These are phyloP conservation scores for Camponotus fellah DNA, from an alignment of 2,888 invertebrate species.

Conservation along the genomic window DNA sequence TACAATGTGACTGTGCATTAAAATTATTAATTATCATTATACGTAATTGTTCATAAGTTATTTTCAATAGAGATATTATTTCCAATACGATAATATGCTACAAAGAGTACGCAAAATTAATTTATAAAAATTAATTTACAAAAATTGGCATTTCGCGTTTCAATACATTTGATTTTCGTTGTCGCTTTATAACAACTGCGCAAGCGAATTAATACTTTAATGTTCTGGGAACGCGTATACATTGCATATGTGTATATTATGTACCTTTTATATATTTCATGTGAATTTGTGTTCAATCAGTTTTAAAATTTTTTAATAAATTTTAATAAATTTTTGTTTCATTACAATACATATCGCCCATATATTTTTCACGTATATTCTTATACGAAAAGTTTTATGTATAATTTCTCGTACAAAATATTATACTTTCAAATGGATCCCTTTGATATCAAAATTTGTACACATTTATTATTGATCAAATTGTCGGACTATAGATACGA, in stretches of 20 bases:
- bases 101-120: conserved; percentile 10
- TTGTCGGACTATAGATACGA: conserved; percentile 18
- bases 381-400: not conserved
- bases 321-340: not conserved
- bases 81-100: not conserved
- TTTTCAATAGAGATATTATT: not conserved
- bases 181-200: not conserved
- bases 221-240: not conserved
- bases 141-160: conserved; percentile 6
- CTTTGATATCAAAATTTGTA: not conserved
- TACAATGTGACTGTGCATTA: not conserved
- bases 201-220: conserved; percentile 9
- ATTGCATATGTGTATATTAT: not conserved
- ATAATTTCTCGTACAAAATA: conserved; percentile 16
- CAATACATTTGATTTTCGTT: not conserved
- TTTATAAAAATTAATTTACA: conserved; percentile 2
- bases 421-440: not conserved
- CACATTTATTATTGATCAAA: conserved; percentile 20
- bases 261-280: conserved; percentile 14
- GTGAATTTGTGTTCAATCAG: not conserved
- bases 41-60: not conserved
- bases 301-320: too few relatives aligned
- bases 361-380: not conserved
- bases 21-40: not conserved
- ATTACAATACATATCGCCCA: not conserved